A percentile compares a stretch with the other conserved stretches of the same genome.
Evolutionary conservation across 2,888 invertebrate species (phyloP).

Genomic region (Labia minor): DNA sequence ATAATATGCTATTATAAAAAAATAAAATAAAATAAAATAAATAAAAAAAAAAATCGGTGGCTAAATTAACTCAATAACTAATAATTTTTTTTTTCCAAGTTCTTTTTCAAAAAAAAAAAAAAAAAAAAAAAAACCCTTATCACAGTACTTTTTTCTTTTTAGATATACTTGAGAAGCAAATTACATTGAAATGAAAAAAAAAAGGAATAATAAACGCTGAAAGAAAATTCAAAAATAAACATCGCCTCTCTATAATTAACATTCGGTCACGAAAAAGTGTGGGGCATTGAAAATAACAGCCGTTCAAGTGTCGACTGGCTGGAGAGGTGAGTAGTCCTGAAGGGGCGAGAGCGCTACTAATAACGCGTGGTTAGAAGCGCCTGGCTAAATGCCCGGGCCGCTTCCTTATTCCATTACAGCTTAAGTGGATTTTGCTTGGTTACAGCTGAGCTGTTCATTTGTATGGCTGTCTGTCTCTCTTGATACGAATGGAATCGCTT

Average conservation of each 20-base stretch:
- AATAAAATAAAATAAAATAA: not conserved
- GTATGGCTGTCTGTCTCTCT: too few species aligned
- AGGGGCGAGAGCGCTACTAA: not conserved
- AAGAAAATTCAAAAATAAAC: slow-evolving; percentile 13
- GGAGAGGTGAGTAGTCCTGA: not conserved
- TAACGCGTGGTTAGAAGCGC: not conserved
- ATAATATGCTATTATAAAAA: not conserved
- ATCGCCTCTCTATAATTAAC: not conserved
- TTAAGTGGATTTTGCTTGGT: not conserved
- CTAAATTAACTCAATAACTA: not conserved
- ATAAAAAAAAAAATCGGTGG: not conserved
- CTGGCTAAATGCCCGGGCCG: not conserved
- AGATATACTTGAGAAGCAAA: not conserved
- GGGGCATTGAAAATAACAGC: slow-evolving; percentile 6
- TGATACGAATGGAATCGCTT: not conserved
- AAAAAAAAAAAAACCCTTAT: not conserved
- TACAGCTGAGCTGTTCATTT: too few species aligned
- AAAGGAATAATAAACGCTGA: not conserved
- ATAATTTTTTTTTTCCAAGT: too few species aligned
- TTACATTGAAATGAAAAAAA: not conserved
- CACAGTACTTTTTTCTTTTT: not conserved
- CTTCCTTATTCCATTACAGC: slow-evolving; percentile 4
- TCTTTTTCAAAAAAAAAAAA: not conserved
- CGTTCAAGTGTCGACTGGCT: not conserved
- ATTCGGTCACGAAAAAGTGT: not conserved